These are phyloP conservation scores for Lycaon pictus DNA, from an alignment of 2,113 vertebrate species.

Conservation along the genomic window DNA sequence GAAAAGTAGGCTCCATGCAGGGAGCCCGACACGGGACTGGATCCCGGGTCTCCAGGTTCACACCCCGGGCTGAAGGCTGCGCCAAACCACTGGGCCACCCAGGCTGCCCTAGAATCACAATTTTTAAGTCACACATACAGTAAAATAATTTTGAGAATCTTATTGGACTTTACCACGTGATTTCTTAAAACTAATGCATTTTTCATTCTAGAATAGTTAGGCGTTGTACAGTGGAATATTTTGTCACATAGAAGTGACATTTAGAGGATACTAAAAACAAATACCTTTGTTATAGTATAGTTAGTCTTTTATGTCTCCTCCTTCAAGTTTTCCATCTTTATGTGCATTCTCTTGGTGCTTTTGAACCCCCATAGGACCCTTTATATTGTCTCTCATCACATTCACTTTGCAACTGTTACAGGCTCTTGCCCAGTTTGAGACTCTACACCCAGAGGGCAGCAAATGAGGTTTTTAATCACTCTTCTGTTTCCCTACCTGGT, in stretches of 20 bases:
- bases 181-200: background rate
- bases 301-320: background rate
- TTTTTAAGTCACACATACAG: background rate
- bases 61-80: too few relatives aligned
- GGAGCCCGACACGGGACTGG: rapidly evolving
- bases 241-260: background rate
- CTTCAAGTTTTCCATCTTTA: background rate
- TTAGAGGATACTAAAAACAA: background rate
- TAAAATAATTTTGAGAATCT: background rate
- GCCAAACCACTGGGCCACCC: too few relatives aligned
- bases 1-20: too few relatives aligned
- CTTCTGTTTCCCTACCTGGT: background rate
- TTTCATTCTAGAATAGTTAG: conserved; percentile 3
- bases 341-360: background rate
- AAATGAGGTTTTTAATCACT: background rate
- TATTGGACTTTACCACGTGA: background rate
- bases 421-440: background rate
- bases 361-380: background rate
- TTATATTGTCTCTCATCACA: background rate
- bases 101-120: background rate
- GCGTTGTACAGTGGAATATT: background rate
- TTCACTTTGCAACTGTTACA: background rate
- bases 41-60: too few relatives aligned
- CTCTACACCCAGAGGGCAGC: background rate
- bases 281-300: background rate